phyloP scores from a whole-genome alignment of 23 tunicate genomes.

The Trididemnum clinides region DNA sequence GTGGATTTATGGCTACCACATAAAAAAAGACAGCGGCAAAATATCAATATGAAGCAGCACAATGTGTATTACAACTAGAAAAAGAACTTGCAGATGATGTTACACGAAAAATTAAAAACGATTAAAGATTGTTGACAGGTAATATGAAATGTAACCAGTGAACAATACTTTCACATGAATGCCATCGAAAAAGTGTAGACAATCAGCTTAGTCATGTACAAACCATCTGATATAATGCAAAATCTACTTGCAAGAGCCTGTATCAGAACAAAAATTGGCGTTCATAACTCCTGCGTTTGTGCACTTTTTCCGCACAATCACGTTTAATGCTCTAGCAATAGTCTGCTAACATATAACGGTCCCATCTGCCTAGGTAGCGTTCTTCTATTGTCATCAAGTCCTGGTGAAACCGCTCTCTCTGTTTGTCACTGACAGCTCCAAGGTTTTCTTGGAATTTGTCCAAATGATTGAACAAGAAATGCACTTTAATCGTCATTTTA shows the following conservation, averaged over 20 bases:
- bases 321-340: conserved; percentile 34
- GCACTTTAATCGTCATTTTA: conserved; percentile 29
- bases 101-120: background rate
- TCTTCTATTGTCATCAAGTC: conserved; percentile 22
- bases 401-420: conserved; percentile 22
- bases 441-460: conserved; percentile 36
- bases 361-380: conserved; percentile 35
- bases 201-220: background rate
- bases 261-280: conserved; percentile 10
- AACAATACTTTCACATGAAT: background rate
- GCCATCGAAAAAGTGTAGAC: too few relatives aligned
- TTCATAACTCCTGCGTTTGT: conserved; percentile 19
- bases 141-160: background rate
- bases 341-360: conserved; percentile 35
- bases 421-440: conserved; percentile 44
- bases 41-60: background rate
- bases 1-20: background rate
- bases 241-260: background rate
- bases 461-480: background rate
- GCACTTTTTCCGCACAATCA: conserved; percentile 8
- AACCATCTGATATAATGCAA: background rate
- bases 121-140: background rate
- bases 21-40: background rate
- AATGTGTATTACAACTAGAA: background rate
- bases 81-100: background rate